Conservation (phyloP, 2,113 vertebrate genomes). For the Eretmochelys imbricata region DNA sequence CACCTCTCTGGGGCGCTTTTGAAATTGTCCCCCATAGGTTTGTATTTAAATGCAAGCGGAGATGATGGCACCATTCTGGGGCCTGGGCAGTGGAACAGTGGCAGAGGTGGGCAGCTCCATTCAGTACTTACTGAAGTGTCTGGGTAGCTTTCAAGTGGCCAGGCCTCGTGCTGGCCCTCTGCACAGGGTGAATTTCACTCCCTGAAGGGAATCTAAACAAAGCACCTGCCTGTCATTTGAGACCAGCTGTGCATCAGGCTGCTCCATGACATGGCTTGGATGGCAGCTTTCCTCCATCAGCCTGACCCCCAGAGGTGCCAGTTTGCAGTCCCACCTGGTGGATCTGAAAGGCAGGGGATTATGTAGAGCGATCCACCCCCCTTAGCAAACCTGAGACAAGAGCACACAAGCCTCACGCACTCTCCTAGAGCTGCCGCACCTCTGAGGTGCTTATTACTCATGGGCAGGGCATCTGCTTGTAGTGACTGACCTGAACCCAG, state of each 20-base stretch:
- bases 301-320: not conserved
- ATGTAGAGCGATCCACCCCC: not conserved
- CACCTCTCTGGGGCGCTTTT: not conserved
- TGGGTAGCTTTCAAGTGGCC: not conserved
- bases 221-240: not conserved
- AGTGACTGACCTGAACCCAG: not conserved
- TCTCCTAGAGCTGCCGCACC: too few relatives aligned
- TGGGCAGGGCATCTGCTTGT: not conserved
- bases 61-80: too few relatives aligned
- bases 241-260: not conserved
- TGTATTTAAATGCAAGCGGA: too few relatives aligned
- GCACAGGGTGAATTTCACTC: not conserved
- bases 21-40: not conserved
- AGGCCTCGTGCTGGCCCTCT: not conserved
- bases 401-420: not conserved
- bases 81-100: too few relatives aligned
- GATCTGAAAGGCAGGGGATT: not conserved
- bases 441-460: not conserved
- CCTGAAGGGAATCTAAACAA: not conserved
- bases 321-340: not conserved
- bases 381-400: not conserved
- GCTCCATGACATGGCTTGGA: not conserved
- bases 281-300: not conserved
- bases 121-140: too few relatives aligned
- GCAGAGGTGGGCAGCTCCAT: not conserved